A percentile compares a stretch with the other conserved stretches of the same genome.
phyloP scores from a whole-genome alignment of 2,888 invertebrate species.

The Neria commutata region DNA sequence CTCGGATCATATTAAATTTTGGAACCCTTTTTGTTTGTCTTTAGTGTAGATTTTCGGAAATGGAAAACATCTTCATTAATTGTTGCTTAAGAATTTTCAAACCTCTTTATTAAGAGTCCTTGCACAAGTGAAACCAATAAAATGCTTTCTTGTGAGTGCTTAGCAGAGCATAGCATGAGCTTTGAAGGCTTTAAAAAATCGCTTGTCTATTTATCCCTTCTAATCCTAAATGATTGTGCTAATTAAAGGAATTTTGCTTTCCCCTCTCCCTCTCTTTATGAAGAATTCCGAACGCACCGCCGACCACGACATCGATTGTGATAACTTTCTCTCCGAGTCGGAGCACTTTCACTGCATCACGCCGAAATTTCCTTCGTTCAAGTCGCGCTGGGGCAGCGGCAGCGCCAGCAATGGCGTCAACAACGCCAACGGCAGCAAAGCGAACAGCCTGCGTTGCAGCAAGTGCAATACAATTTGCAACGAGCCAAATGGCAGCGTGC shows the following conservation, averaged over 20 bases:
- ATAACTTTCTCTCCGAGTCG: constrained; percentile 55
- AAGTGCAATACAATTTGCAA: constrained; percentile 36
- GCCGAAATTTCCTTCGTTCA: constrained; percentile 40
- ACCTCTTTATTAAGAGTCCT: no score
- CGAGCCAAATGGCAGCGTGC: constrained; percentile 29
- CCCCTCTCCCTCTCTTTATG: not conserved
- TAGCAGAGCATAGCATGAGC: not conserved
- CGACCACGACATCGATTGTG: constrained; percentile 53
- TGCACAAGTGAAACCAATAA: not conserved
- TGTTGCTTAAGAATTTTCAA: no score
- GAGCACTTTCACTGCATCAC: constrained; percentile 53
- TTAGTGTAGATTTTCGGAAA: no score
- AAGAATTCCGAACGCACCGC: constrained; percentile 58
- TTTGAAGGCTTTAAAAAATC: not conserved
- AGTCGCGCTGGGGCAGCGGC: constrained; percentile 41
- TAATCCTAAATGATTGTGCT: not conserved
- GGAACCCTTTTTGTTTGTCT: no score
- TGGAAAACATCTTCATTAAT: no score
- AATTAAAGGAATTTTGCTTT: not conserved
- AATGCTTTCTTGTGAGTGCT: constrained; percentile 2
- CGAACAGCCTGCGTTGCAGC: constrained; percentile 41
- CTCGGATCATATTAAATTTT: no score
- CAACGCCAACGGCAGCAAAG: constrained; percentile 30
- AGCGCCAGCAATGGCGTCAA: constrained; percentile 11
- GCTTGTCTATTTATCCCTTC: not conserved